Conservation (phyloP, 2,888 invertebrate species). For the Noctua janthina region DNA sequence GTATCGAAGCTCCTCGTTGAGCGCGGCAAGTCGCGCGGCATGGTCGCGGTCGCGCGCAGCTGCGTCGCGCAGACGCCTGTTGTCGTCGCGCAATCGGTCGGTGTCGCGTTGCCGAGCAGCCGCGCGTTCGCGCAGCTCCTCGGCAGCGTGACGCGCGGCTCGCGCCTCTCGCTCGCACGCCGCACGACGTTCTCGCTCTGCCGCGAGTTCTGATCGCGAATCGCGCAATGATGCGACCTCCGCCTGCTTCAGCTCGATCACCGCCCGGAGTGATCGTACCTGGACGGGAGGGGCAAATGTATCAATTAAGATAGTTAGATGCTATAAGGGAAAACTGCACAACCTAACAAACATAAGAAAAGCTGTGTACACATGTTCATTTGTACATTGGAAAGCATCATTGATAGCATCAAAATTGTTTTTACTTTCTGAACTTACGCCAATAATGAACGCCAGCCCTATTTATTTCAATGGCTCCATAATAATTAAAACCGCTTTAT, state of each 20-base stretch:
- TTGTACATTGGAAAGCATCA: not conserved
- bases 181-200: constrained; percentile 94
- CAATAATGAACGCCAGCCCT: not conserved
- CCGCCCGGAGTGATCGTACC: constrained; percentile 94
- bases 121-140: constrained; percentile 96
- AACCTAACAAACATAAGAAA: not conserved
- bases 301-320: not conserved
- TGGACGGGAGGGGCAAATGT: constrained; percentile 47
- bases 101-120: constrained; percentile 93
- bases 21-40: constrained; percentile 94
- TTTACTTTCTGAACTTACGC: not conserved
- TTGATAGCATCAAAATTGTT: not conserved
- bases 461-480: constrained; percentile 38
- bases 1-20: constrained; percentile 97
- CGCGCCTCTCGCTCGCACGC: constrained; percentile 94
- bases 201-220: constrained; percentile 92
- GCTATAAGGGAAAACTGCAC: not conserved
- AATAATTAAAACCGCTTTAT: constrained; percentile 56
- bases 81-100: constrained; percentile 90
- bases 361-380: not conserved
- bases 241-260: constrained; percentile 96
- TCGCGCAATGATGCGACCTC: constrained; percentile 95
- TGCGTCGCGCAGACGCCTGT: constrained; percentile 93
- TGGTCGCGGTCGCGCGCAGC: constrained; percentile 94
- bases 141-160: constrained; percentile 94